A percentile compares a stretch with the other conserved stretches of the same genome.
These are phyloP conservation scores for Stenoptilia bipunctidactyla DNA, from an alignment of 2,888 invertebrate species.

Conservation along the genomic window DNA sequence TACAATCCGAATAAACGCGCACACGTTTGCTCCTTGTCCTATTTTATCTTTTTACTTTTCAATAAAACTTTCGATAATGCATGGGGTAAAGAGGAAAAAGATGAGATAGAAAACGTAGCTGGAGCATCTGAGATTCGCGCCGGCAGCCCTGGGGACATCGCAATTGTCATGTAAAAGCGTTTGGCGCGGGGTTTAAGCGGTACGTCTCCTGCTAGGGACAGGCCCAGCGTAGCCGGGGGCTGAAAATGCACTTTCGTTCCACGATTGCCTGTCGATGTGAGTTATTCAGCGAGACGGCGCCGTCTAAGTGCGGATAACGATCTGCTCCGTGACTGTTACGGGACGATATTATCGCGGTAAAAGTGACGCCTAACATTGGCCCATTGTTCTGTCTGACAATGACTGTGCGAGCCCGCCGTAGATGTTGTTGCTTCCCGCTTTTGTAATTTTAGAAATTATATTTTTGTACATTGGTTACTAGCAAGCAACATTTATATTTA, in stretches of 20 bases:
- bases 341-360: not conserved
- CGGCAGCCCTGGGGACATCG: slow-evolving; percentile 43
- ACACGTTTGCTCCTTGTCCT: not conserved
- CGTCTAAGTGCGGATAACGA: slow-evolving; percentile 48
- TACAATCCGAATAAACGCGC: not conserved
- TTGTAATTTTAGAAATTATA: no score
- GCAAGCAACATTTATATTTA: no score
- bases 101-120: slow-evolving; percentile 26
- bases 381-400: slow-evolving; percentile 1
- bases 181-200: slow-evolving; percentile 34
- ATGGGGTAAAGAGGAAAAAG: slow-evolving; percentile 20
- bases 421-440: no score
- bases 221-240: slow-evolving; percentile 45
- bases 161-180: slow-evolving; percentile 64
- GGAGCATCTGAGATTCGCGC: slow-evolving; percentile 29
- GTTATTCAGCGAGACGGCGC: slow-evolving; percentile 43
- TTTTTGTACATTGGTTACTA: no score
- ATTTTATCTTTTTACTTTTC: slow-evolving; percentile 15
- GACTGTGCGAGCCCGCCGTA: not conserved
- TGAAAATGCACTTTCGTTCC: slow-evolving; percentile 64
- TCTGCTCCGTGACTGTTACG: slow-evolving; percentile 24
- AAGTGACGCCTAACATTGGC: not conserved
- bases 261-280: slow-evolving; percentile 59
- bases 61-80: slow-evolving; percentile 24
- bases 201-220: slow-evolving; percentile 24